Percentiles rank a stretch among this genome's conserved stretches.
Conservation (phyloP, 2,797 vertebrate genomes). For the Babyrousa celebensis region DNA sequence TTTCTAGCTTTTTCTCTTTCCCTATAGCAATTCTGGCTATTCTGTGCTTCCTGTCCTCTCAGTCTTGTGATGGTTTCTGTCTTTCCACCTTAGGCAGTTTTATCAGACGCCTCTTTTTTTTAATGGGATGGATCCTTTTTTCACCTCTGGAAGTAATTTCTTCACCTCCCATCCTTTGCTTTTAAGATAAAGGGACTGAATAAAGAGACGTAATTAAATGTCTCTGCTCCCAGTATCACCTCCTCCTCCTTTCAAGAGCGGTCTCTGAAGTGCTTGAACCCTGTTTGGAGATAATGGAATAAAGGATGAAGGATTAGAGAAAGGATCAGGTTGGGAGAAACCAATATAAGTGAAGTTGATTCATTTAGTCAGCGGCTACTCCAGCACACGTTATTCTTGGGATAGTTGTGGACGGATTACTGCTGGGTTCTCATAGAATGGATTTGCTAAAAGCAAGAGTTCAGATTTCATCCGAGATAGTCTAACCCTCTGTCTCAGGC, state of each 20-base stretch:
- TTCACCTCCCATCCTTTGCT: not conserved
- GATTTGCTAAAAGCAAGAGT: conserved; percentile 7
- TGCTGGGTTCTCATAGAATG: not conserved
- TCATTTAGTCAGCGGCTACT: conserved; percentile 2
- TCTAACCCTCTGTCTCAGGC: not conserved
- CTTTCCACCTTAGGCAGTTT: not conserved
- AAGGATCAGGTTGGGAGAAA: conserved; percentile 36
- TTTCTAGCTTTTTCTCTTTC: not conserved
- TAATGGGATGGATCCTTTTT: not conserved
- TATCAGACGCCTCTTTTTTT: not conserved
- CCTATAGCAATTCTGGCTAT: not conserved
- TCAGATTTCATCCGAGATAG: not conserved
- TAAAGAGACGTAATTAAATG: conserved; percentile 39
- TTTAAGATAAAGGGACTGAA: conserved; percentile 34
- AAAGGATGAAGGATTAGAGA: not conserved
- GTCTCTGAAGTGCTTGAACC: not conserved
- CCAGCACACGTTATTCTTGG: not conserved
- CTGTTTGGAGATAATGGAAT: conserved; percentile 37
- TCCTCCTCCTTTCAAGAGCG: not conserved
- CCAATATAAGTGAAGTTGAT: not conserved
- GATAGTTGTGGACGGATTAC: not conserved
- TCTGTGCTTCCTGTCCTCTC: not conserved
- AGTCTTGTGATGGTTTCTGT: not conserved
- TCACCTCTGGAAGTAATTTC: conserved; percentile 1
- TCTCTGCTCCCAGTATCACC: not conserved